Percentiles rank a stretch among this genome's conserved stretches.
Evolutionary conservation across 2,888 invertebrate genomes (phyloP).

Genomic region (Periphyllus acericola): DNA sequence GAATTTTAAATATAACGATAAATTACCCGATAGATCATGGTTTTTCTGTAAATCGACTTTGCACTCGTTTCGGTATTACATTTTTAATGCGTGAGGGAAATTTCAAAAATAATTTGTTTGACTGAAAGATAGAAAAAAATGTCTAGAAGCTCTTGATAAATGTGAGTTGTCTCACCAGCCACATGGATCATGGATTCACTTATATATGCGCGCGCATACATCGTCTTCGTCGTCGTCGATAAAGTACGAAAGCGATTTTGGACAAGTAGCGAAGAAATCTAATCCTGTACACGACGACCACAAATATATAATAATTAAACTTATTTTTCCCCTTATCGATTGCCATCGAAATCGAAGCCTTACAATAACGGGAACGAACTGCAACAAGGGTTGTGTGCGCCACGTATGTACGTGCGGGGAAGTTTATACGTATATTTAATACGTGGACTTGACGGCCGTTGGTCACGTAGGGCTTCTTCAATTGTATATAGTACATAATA

Average conservation of each 20-base stretch:
- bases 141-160: no score
- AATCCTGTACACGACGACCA: background rate
- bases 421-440: background rate
- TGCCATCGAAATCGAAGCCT: constrained; percentile 35
- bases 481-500: background rate
- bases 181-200: no score
- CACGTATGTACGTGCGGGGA: background rate
- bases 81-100: no score
- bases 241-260: background rate
- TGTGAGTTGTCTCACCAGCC: no score
- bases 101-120: no score
- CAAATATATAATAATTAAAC: background rate
- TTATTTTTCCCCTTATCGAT: constrained; percentile 15
- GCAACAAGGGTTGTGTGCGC: background rate
- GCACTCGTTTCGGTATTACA: no score
- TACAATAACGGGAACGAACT: background rate
- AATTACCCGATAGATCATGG: no score
- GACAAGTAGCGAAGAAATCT: background rate
- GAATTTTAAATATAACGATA: no score
- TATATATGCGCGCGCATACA: no score
- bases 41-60: no score
- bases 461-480: constrained; percentile 26
- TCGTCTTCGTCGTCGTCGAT: no score
- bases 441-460: background rate
- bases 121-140: no score